These are phyloP conservation scores for Forficula auricularia DNA, from an alignment of 1,140 invertebrate genomes.

Conservation along the genomic window DNA sequence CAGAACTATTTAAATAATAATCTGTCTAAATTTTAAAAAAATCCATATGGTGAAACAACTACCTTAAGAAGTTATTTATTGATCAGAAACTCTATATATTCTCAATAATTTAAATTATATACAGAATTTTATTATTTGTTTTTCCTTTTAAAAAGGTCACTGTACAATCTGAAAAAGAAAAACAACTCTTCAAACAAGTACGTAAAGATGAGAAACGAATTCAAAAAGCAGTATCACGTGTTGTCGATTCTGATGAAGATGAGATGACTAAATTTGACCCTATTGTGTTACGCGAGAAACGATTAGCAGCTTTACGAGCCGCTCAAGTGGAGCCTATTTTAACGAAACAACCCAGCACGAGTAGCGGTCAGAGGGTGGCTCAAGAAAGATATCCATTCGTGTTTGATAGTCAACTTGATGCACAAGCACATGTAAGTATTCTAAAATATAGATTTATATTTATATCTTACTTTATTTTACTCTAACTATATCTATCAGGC, in stretches of 20 bases:
- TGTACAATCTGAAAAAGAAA: conserved; percentile 71
- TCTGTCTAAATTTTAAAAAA: too few species aligned
- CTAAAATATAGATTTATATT: conserved; percentile 7
- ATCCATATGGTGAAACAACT: too few species aligned
- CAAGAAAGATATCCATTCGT: conserved; percentile 64
- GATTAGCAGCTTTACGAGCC: conserved; percentile 25
- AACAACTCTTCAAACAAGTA: conserved; percentile 57
- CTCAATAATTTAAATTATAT: neutral
- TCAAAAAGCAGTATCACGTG: conserved; percentile 37
- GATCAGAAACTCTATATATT: neutral
- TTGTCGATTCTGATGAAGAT: conserved; percentile 31
- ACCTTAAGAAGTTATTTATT: neutral
- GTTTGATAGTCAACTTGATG: conserved; percentile 53
- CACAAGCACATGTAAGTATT: conserved; percentile 43
- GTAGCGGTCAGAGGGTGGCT: conserved; percentile 12
- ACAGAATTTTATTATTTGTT: neutral
- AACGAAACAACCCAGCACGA: conserved; percentile 2
- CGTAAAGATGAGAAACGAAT: conserved; percentile 77
- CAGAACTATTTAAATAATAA: too few species aligned
- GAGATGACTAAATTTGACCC: conserved; percentile 29
- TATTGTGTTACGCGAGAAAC: conserved; percentile 22
- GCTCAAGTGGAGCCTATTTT: conserved; percentile 26
- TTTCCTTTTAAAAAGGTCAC: conserved; percentile 39
- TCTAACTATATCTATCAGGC: neutral
- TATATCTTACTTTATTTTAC: neutral